Evolutionary conservation across 2,888 invertebrate genomes (phyloP), one percentile per base, ranked within the genome.

Genomic region (Stenolophus ochropezus): DNA sequence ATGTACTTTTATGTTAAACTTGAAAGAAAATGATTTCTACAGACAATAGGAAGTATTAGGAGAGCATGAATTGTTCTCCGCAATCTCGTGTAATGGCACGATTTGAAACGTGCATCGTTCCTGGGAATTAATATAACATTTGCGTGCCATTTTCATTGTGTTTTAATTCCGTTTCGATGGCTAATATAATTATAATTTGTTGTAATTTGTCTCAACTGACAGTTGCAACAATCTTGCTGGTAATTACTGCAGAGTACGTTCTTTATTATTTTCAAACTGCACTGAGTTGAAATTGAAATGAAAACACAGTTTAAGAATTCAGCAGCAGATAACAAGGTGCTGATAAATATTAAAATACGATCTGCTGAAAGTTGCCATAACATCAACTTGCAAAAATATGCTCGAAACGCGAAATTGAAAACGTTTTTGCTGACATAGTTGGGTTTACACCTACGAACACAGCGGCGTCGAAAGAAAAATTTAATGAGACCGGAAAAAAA

Each of bases 171-270:
- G 65, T 61, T 61, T 61, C 61, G 25, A 47, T 71, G 71, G 33
- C 47, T 73, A 73, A 73, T 73, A 73, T 33, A 73, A 73, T 49
- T 73, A 73, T 73, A 73, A 73, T 73, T 73, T 73, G 73, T 49
- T 21, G 73, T 49, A 47, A 73, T 73, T 73, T 73, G 49, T 73
- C 25, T 73, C 23, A 42, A 49, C 73, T 73, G 73, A 73, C 51
- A 73, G 73, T 49, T 47, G 49, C 20, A 20, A 21, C 49, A 73
- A 49, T 49, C 49, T n/a, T 69, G 27, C 18, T 16, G 16, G 65
- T 33, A 69, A 14, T 33, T 69, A 18, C 16, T 6, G 18, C 27
- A 27, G 33, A 18, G 65, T 16, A 69, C 65, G 33, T 69, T 16
- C 33, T 18, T 69, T 69, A 42, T 69, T 69, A 27, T 65, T 4